Conservation (phyloP, 2,113 vertebrate genomes). For the Perca fluviatilis region DNA sequence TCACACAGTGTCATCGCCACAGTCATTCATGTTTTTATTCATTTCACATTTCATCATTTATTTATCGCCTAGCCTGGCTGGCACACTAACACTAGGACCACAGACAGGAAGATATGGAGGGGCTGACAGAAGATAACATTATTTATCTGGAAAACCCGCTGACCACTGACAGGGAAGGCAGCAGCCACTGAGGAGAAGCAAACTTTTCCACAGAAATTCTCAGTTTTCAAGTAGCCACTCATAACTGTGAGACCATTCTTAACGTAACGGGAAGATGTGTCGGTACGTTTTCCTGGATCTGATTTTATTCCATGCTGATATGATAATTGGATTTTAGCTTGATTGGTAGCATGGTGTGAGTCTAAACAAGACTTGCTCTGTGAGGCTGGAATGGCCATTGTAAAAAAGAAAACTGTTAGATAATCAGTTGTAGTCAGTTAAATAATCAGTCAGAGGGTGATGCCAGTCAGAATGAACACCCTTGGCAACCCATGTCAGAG, state of each 20-base stretch:
- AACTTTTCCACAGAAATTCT: not conserved
- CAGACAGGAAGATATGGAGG: constrained; percentile 41
- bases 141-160: constrained; percentile 49
- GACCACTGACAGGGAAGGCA: constrained; percentile 58
- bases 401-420: not conserved
- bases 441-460: not conserved
- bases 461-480: too few species aligned
- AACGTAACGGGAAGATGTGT: not conserved
- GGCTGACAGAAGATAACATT: constrained; percentile 55
- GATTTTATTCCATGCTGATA: not conserved
- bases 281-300: not conserved
- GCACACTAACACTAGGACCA: constrained; percentile 49
- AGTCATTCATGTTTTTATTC: constrained; percentile 87
- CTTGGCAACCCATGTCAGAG: too few species aligned
- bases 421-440: not conserved
- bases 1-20: constrained; percentile 81
- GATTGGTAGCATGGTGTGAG: not conserved
- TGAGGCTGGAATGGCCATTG: not conserved
- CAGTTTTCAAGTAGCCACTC: constrained; percentile 16
- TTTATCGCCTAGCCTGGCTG: constrained; percentile 76
- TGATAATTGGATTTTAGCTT: not conserved
- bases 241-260: not conserved
- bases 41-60: constrained; percentile 85
- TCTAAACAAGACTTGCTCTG: not conserved
- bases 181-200: constrained; percentile 14